phyloP scores from a whole-genome alignment of 2,113 vertebrate genomes.

The Sprattus sprattus region DNA sequence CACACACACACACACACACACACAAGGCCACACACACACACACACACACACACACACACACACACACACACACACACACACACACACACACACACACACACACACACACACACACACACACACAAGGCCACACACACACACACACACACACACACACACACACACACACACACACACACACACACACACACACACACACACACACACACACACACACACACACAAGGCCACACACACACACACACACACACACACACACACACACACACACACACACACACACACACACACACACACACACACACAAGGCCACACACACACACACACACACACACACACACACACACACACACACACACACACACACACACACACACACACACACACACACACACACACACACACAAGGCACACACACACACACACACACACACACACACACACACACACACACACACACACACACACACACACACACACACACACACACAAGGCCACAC shows the following conservation, averaged over 20 bases:
- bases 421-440: background rate
- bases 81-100: background rate
- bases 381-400: background rate
- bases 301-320: background rate
- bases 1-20: too few relatives aligned
- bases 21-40: background rate
- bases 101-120: background rate
- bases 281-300: background rate
- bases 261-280: background rate
- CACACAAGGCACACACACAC: background rate
- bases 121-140: background rate
- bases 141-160: background rate
- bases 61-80: background rate
- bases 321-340: background rate
- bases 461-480: background rate
- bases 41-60: background rate
- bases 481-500: background rate
- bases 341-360: background rate
- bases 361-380: background rate
- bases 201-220: background rate
- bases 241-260: background rate
- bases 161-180: background rate
- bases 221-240: background rate
- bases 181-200: background rate
- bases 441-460: background rate